Conservation (phyloP, 2,113 vertebrate species). For the Anseranas semipalmata region DNA sequence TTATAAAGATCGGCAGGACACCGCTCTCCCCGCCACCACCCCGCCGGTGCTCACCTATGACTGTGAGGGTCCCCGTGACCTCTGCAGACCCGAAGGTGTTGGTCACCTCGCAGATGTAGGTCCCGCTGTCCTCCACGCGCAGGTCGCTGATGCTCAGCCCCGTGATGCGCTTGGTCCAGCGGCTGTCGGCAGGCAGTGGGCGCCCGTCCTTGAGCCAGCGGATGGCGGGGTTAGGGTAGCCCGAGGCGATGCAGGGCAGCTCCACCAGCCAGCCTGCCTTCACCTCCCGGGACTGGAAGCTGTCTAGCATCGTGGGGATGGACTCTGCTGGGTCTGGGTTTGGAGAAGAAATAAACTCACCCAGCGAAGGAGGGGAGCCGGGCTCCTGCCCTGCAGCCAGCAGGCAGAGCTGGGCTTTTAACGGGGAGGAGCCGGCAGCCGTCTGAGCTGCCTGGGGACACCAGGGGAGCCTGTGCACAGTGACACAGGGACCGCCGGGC, state of each 20-base stretch:
- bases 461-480: rapidly evolving
- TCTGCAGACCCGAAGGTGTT: constrained; percentile 97
- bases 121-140: constrained; percentile 92
- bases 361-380: rapidly evolving
- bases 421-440: neutral
- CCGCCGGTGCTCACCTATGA: constrained; percentile 83
- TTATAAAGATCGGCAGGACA: neutral
- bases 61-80: constrained; percentile 90
- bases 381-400: neutral
- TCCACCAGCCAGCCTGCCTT: constrained; percentile 87
- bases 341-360: neutral
- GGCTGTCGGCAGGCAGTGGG: constrained; percentile 89
- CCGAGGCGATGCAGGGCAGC: constrained; percentile 93
- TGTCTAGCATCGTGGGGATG: constrained; percentile 92
- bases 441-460: neutral
- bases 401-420: neutral
- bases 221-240: constrained; percentile 93
- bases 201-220: constrained; percentile 96
- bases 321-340: constrained; percentile 90
- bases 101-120: constrained; percentile 97
- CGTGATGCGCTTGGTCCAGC: constrained; percentile 90
- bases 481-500: rapidly evolving
- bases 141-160: constrained; percentile 92
- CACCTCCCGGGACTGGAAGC: constrained; percentile 92
- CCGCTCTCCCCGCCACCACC: rapidly evolving